These are phyloP conservation scores for Asteroscopus sphinx DNA, from an alignment of 2,888 invertebrate species.

Conservation along the genomic window DNA sequence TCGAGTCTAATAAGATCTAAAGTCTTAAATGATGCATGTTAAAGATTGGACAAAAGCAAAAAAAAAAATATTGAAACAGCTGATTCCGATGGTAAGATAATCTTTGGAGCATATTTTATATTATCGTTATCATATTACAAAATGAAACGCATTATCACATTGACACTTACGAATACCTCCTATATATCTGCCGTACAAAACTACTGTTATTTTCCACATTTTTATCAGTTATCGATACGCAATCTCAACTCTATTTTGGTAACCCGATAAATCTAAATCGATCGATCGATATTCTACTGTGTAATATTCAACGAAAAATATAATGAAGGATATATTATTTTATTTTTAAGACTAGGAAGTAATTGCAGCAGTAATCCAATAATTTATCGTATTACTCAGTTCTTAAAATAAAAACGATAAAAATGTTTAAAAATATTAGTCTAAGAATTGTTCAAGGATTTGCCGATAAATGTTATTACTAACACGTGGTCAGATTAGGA, in stretches of 20 bases:
- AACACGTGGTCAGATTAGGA: slow-evolving; percentile 18
- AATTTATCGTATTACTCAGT: neutral
- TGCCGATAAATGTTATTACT: slow-evolving; percentile 11
- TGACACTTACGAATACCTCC: slow-evolving; percentile 4
- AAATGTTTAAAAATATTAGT: slow-evolving; percentile 4
- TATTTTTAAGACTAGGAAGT: slow-evolving; percentile 23
- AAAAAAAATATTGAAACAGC: too few species aligned
- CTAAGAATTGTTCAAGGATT: slow-evolving; percentile 17
- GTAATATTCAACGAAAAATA: slow-evolving; percentile 2
- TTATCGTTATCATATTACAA: neutral
- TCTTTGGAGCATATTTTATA: neutral
- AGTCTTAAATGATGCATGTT: too few species aligned
- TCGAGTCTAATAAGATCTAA: too few species aligned
- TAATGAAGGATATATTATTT: neutral
- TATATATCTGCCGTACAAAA: slow-evolving; percentile 1
- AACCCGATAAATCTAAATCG: slow-evolving; percentile 36
- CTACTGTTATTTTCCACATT: slow-evolving; percentile 13
- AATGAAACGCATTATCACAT: slow-evolving; percentile 5
- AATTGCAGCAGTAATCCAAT: slow-evolving; percentile 1
- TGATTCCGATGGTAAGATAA: too few species aligned
- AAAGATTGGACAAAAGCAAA: too few species aligned
- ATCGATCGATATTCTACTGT: slow-evolving; percentile 4
- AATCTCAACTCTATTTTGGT: slow-evolving; percentile 39
- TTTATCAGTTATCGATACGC: slow-evolving; percentile 27
- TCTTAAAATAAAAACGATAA: slow-evolving; percentile 29